Conservation (phyloP, 2,888 invertebrate genomes). For the Trachelus stipa region DNA sequence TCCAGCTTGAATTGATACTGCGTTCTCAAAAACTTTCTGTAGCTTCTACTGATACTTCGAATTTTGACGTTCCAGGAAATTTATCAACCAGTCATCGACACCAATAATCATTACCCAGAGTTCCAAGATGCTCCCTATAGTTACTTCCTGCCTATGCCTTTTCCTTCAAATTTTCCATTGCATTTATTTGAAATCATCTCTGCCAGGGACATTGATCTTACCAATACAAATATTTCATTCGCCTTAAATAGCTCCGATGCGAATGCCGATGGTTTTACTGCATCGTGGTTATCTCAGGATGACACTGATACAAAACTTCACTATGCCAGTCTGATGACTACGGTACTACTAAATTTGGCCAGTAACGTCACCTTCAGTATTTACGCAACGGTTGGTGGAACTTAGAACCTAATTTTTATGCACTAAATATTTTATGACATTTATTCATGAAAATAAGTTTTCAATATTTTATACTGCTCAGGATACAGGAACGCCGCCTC, state of each 20-base stretch:
- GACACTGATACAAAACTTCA: constrained; percentile 29
- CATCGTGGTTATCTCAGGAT: constrained; percentile 26
- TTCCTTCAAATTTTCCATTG: constrained; percentile 33
- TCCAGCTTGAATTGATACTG: background rate
- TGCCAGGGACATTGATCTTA: constrained; percentile 41
- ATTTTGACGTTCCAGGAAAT: constrained; percentile 28
- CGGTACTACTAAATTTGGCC: constrained; percentile 24
- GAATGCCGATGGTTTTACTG: constrained; percentile 26
- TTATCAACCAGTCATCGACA: constrained; percentile 28
- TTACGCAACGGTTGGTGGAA: constrained; percentile 30
- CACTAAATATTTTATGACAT: background rate
- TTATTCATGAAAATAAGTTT: background rate
- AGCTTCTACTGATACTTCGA: background rate
- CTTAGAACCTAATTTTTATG: background rate
- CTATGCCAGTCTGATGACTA: constrained; percentile 31
- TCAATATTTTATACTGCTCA: constrained; percentile 15
- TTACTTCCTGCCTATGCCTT: constrained; percentile 42
- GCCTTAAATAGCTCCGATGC: constrained; percentile 26
- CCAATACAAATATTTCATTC: constrained; percentile 36
- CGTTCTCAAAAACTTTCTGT: background rate
- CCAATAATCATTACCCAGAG: constrained; percentile 34
- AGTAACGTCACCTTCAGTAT: constrained; percentile 32
- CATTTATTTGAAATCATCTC: constrained; percentile 26
- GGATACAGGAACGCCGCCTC: constrained; percentile 34
- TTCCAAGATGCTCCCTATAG: constrained; percentile 31